Conservation (phyloP, 2,888 invertebrate genomes). For the Troglohyphantes excavatus region DNA sequence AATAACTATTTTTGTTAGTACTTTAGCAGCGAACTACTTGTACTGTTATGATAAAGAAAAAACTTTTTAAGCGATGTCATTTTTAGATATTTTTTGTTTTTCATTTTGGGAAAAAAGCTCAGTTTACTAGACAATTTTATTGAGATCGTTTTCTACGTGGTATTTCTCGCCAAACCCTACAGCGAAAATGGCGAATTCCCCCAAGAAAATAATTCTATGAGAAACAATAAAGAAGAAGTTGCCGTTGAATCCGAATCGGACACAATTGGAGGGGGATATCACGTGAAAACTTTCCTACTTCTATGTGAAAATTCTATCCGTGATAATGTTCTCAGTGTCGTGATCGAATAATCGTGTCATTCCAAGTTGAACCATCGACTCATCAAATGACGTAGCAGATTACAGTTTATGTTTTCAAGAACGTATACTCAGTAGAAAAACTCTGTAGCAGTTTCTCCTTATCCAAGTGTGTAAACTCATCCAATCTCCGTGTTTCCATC, state of each 20-base stretch:
- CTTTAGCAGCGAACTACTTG: slow-evolving; percentile 2
- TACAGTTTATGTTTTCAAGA: slow-evolving; percentile 4
- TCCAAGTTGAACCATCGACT: slow-evolving; percentile 30
- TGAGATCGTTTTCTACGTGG: background rate
- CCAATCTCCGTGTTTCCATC: slow-evolving; percentile 50
- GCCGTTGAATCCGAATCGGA: too few species aligned
- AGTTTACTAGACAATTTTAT: slow-evolving; percentile 1
- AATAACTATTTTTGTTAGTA: slow-evolving; percentile 9
- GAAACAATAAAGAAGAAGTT: too few species aligned
- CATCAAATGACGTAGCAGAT: slow-evolving; percentile 42
- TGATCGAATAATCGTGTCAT: slow-evolving; percentile 24
- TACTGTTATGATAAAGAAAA: background rate
- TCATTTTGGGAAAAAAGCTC: slow-evolving; percentile 7
- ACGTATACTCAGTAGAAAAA: background rate
- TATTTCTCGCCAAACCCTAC: background rate
- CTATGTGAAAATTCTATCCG: background rate
- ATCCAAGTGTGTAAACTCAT: slow-evolving; percentile 19
- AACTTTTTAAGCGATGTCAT: background rate
- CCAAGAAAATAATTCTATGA: too few species aligned
- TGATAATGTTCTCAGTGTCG: slow-evolving; percentile 44
- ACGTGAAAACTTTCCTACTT: background rate
- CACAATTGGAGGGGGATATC: background rate
- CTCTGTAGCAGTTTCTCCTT: background rate
- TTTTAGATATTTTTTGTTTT: background rate
- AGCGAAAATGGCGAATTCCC: too few species aligned